These are phyloP conservation scores for Dasypus novemcinctus DNA, from an alignment of 2,113 vertebrate genomes.

Conservation along the genomic window DNA sequence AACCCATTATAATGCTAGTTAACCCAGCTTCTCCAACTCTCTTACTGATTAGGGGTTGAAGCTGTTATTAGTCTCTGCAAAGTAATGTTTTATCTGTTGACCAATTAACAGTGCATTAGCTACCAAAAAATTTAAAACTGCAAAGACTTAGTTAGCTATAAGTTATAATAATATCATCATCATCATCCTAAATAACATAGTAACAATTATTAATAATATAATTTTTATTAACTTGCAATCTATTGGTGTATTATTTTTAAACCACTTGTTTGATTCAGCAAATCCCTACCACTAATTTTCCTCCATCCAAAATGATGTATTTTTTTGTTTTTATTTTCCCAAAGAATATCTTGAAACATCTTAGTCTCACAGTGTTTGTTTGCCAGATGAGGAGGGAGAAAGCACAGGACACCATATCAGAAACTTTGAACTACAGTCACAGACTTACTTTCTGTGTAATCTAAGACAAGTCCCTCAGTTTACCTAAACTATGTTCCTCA, in stretches of 20 bases:
- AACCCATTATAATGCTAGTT: not conserved
- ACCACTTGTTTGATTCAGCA: not conserved
- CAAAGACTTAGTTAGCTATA: not conserved
- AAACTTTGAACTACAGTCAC: too few relatives aligned
- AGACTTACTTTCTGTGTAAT: not conserved
- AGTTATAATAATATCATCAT: not conserved
- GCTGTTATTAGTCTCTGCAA: not conserved
- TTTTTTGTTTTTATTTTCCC: not conserved
- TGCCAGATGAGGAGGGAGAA: not conserved
- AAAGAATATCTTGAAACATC: not conserved
- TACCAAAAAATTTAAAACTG: not conserved
- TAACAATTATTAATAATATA: not conserved
- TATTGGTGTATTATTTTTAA: not conserved
- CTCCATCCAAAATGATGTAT: not conserved
- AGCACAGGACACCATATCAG: not conserved
- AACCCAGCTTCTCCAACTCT: not conserved
- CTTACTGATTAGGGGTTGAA: not conserved
- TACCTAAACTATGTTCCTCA: not conserved
- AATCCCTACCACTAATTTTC: not conserved
- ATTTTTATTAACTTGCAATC: not conserved
- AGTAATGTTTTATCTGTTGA: not conserved
- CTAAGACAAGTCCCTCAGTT: not conserved
- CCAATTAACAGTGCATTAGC: not conserved
- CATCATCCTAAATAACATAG: not conserved
- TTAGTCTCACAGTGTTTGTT: not conserved